Evolutionary conservation across 2,888 invertebrate species (phyloP), one percentile per base, ranked within the genome.

Genomic region (Cheilosia impressa): DNA sequence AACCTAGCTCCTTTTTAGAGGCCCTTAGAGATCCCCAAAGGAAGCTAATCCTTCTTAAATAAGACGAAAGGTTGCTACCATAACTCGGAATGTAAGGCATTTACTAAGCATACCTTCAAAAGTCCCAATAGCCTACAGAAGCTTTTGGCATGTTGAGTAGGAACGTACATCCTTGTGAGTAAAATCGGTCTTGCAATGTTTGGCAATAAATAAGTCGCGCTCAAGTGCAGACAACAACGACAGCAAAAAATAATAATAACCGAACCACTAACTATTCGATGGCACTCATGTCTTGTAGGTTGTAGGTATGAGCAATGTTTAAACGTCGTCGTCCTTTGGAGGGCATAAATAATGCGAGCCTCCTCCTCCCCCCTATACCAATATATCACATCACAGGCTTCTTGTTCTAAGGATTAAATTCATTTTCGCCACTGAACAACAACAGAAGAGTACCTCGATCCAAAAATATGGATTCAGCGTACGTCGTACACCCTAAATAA

Each of bases 221-320:
- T 81, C 17, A 71, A 85, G 79, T 84, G 57, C 43, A 24, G 24
- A 53, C 38, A 62, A 65, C 43, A 47, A n/a, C 47, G 24, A 19
- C 50, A 53, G 24, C 43, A 45, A 57, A 15, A 22, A 62, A 58
- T 66, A 38, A 85, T 72, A 66, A 85, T 72, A 80, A 80, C 71
- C 60, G 53, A 85, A 80, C 84, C 84, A 85, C 81, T 85, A 85
- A 85, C 85, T 77, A 85, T 77, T 85, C 71, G 66, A 85, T 69
- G 66, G 60, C 76, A 80, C 84, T 85, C 72, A 72, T 65, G 10
- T 13, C 38, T 13, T 38, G 1, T 13, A 13, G 27, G 27, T 6
- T 27, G 27, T 27, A 6, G n/a, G n/a, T 13, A 9, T 38, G 72
- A 66, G 78, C 50, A 66, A 52, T 53, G 68, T 52, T 58, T 58